Base-by-base conservation (phyloP, 2,797 vertebrate genomes). In the Coccyzus lansbergi region DNA sequence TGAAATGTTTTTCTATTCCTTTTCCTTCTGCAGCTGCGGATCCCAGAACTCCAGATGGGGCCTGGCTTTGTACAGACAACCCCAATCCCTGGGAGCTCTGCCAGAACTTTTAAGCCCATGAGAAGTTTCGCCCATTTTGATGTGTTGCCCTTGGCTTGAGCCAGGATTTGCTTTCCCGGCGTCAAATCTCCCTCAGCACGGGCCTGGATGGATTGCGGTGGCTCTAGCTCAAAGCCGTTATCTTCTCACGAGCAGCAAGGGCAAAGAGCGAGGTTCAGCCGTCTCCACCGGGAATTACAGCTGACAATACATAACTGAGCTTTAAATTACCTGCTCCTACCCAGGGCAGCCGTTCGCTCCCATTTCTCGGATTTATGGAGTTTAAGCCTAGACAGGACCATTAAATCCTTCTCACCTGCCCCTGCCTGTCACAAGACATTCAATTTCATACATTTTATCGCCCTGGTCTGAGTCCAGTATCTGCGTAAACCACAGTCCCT, bases 251-350 rank as follows among this genome's bases (percentile, higher is more conserved):
- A 9, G 2, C 79, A 87, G 74, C 74, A 65, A 71, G 78, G 53
- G 44, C 81, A 56, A 51, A 44, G 46, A 83, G 76, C 1, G 2
- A 83, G 70, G 81, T 38, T 70, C 84, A 86, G 70, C 25, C 64
- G 34, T 36, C 64, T 83, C 75, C 31, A 0, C n/a, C 2, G 64
- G 83, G 86, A 92, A 92, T 90, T 65, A 28, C 0, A 74, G 31
- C 90, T 91, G 92, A 59, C 92, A 88, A 69, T 25, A 60, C 67
- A 71, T 18, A 81, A 69, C 28, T 9, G 87, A 93, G 84, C 78
- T 86, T 59, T 74, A 78, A 88, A 88, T 94, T n/a, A 42, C 65
- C 70, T 51, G 72, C 90, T 91, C 56, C 68, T 33, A 33, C 20
- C 40, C 80, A 53, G 80, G 80, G 63, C 80, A 93, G 75, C 71